Base-by-base conservation (phyloP, 2,113 vertebrate species). In the Epinephelus moara region DNA sequence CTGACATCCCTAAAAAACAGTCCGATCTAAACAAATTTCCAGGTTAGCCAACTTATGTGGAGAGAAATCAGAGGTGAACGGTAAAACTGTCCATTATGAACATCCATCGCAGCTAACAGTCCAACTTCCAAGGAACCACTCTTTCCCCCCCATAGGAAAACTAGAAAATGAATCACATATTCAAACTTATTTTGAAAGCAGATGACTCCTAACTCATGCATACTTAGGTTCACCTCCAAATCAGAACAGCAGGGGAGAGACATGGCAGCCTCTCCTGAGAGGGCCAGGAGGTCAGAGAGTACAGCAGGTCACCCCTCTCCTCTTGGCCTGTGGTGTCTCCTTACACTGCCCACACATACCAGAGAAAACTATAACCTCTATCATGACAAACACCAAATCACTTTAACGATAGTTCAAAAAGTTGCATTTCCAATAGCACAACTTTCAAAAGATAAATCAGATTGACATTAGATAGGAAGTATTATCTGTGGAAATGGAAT, bases 281-380 rank as follows among this genome's bases (percentile, higher is more conserved):
- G 50, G 40, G 64, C 61, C 27, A 1, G 18, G 19, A 55, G 84
- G 70, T 80, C 75, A 81, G 60, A 37, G 75, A 6, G 75, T 59
- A 69, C 25, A 69, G 67, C 52, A 27, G 81, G 55, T 82, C 63
- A 80, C 23, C 19, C 33, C 4, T 81, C 45, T 11, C 53, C 42
- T 45, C 42, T 49, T 18, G 0, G 30, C 55, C 25, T 1, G 4
- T 2, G 17, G 85, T 91, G 70, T 91, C 83, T 66, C 62, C 77
- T 89, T 91, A 86, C 90, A 84, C 66, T 78, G 68, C 62, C 21
- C 64, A 73, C 60, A 82, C 85, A 90, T 88, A 81, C 88, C 85
- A 85, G 30, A 85, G 82, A 81, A 76, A 83, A 88, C 57, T 79
- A 27, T 45, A 37, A 76, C 61, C 72, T 70, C 56, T 37, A 62